Conservation (phyloP, 2,888 invertebrate genomes). For the Phorcus lineatus region DNA sequence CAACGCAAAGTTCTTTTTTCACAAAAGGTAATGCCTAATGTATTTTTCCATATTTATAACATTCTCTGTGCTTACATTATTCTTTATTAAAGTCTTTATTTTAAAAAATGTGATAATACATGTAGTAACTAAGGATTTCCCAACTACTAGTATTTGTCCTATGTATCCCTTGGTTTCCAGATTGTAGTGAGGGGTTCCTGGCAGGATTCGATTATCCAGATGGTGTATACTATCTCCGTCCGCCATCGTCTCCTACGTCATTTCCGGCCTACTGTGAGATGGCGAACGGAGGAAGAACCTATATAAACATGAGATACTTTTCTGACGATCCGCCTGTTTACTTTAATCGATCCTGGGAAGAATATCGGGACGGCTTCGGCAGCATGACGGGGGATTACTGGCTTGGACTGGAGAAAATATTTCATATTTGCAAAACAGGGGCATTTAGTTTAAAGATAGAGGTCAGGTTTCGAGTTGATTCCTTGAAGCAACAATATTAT, state of each 20-base stretch:
- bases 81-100: no score
- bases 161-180: background rate
- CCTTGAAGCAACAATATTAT: background rate
- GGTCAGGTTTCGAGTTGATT: background rate
- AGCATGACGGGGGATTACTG: background rate
- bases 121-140: no score
- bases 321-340: background rate
- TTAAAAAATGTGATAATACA: no score
- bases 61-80: no score
- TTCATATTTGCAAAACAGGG: background rate
- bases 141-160: no score
- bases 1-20: no score
- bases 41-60: no score
- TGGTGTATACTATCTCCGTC: background rate
- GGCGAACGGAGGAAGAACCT: background rate
- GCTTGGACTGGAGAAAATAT: background rate
- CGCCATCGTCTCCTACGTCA: background rate
- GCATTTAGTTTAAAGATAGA: background rate
- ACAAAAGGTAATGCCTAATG: no score
- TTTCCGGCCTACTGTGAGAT: background rate
- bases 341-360: background rate
- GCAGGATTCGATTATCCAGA: background rate
- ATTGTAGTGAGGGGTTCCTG: background rate
- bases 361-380: background rate
- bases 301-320: background rate